phyloP scores from a whole-genome alignment of 1,140 invertebrate species.

The Halictus rubicundus region DNA sequence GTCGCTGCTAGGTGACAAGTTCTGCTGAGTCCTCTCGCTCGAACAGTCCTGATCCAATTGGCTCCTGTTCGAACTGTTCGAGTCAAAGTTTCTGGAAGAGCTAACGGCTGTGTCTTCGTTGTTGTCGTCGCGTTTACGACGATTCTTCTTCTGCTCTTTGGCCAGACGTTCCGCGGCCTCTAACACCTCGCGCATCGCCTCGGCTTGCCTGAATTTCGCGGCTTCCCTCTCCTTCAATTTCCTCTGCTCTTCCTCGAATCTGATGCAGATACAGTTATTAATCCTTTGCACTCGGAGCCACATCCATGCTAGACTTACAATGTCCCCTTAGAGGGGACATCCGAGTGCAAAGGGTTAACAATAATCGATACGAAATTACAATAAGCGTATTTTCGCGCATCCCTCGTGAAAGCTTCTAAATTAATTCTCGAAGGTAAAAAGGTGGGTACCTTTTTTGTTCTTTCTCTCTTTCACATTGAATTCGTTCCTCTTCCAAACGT shows the following conservation, averaged over 20 bases:
- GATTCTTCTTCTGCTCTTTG: constrained; percentile 83
- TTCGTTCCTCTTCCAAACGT: constrained; percentile 84
- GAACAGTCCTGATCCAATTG: background rate
- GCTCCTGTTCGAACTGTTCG: constrained; percentile 1
- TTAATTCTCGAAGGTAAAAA: no score
- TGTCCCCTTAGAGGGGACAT: no score
- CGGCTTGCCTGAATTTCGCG: constrained; percentile 68
- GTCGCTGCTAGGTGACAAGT: background rate
- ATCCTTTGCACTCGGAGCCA: no score
- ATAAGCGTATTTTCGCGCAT: no score
- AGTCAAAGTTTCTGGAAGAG: constrained; percentile 8
- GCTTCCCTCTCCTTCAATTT: constrained; percentile 75
- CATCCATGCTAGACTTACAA: no score
- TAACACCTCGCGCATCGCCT: constrained; percentile 74
- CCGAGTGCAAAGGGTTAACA: no score
- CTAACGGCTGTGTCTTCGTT: background rate
- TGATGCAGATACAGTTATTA: constrained; percentile 26
- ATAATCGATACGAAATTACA: no score
- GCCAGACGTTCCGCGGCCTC: constrained; percentile 82
- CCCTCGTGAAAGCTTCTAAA: no score
- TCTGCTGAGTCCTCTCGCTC: background rate
- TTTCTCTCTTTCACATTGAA: constrained; percentile 84
- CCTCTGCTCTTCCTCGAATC: constrained; percentile 78
- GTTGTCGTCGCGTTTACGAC: constrained; percentile 81
- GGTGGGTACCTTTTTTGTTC: constrained; percentile 80